Conservation (phyloP, 2,113 vertebrate species). For the Thalassarche chlororhynchos region DNA sequence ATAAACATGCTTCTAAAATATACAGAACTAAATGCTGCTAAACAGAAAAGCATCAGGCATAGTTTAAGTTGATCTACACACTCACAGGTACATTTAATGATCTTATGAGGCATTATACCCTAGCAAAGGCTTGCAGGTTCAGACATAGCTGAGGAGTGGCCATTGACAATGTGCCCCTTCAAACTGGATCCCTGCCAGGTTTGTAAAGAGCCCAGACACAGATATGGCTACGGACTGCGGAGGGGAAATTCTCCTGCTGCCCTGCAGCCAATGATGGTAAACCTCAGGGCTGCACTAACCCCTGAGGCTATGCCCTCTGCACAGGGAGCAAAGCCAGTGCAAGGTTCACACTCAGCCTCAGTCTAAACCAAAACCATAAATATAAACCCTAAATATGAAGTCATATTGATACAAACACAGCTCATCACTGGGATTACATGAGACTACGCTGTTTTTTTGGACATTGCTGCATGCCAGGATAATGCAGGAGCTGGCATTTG, state of each 20-base stretch:
- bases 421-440: background rate
- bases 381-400: background rate
- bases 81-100: background rate
- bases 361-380: background rate
- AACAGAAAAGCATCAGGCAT: background rate
- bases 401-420: background rate
- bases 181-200: background rate
- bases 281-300: background rate
- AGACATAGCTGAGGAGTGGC: background rate
- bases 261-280: background rate
- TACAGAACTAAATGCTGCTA: background rate
- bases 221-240: fast-evolving
- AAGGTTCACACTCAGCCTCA: background rate
- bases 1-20: background rate
- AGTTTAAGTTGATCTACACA: background rate
- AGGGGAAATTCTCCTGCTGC: background rate
- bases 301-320: background rate
- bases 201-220: background rate
- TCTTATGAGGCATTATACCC: background rate
- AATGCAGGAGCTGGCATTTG: background rate
- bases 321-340: background rate
- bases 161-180: background rate
- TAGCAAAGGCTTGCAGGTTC: background rate
- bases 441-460: background rate
- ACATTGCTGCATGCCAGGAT: background rate